Percentiles rank a stretch among this genome's conserved stretches.
These are phyloP conservation scores for Heterohyrax brucei DNA, from an alignment of 2,797 vertebrate genomes.

Conservation along the genomic window DNA sequence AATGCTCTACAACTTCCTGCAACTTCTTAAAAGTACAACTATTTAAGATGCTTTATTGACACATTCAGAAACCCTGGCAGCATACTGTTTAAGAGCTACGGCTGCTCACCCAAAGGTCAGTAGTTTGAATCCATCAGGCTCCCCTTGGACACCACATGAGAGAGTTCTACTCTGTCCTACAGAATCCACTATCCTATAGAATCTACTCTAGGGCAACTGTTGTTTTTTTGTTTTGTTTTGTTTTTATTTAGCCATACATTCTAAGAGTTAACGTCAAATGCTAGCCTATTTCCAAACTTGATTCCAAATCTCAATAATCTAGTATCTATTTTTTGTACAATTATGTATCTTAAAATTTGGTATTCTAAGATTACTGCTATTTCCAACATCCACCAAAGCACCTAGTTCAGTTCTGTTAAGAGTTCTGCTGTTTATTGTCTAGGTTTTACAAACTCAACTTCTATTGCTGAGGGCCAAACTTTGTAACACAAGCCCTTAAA, in stretches of 20 bases:
- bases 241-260: neutral
- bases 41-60: neutral
- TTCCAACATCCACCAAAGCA: neutral
- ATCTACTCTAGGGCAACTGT: too few species aligned
- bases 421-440: neutral
- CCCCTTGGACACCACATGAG: too few species aligned
- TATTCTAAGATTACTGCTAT: neutral
- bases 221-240: too few species aligned
- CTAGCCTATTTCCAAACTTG: neutral
- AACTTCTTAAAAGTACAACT: neutral
- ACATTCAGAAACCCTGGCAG: too few species aligned
- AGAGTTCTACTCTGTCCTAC: too few species aligned
- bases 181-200: too few species aligned
- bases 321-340: neutral
- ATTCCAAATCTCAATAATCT: slow-evolving; percentile 18
- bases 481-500: neutral
- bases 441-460: neutral
- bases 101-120: too few species aligned
- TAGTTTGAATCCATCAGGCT: too few species aligned
- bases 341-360: neutral
- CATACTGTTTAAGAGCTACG: too few species aligned
- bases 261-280: neutral
- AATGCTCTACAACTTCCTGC: neutral
- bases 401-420: neutral
- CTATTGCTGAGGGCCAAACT: neutral